phyloP scores from a whole-genome alignment of 2,888 invertebrate species.

The Cheilosia urbana region DNA sequence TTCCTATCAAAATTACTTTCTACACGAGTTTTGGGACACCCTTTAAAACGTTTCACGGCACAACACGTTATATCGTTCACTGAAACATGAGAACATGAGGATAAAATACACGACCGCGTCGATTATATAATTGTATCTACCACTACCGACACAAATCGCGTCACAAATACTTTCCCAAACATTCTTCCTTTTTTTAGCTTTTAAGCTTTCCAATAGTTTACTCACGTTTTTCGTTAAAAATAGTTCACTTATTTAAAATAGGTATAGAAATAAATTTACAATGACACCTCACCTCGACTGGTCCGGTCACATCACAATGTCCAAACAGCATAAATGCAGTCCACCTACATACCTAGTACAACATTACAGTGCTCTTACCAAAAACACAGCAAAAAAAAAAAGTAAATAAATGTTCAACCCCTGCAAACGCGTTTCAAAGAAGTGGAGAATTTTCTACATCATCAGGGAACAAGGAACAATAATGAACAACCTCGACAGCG shows the following conservation, averaged over 20 bases:
- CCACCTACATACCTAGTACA: slow-evolving; percentile 8
- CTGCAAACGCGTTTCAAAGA: slow-evolving; percentile 1
- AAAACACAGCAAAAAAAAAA: slow-evolving; percentile 23
- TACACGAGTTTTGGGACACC: too few relatives aligned
- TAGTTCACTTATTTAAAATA: background rate
- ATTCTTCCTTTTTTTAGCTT: too few relatives aligned
- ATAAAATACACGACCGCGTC: too few relatives aligned
- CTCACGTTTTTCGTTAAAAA: background rate
- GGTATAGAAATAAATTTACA: background rate
- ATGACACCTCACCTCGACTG: slow-evolving; percentile 45
- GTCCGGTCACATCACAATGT: slow-evolving; percentile 40
- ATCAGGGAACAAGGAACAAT: slow-evolving; percentile 59
- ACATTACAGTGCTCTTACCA: slow-evolving; percentile 48
- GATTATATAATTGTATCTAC: too few relatives aligned
- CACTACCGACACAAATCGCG: too few relatives aligned
- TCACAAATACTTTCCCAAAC: too few relatives aligned
- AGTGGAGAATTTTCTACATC: slow-evolving; percentile 25
- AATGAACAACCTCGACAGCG: slow-evolving; percentile 55
- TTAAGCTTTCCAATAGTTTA: background rate
- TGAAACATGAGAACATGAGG: too few relatives aligned
- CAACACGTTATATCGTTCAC: too few relatives aligned
- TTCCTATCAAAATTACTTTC: too few relatives aligned
- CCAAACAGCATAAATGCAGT: slow-evolving; percentile 26
- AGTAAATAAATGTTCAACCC: slow-evolving; percentile 26
- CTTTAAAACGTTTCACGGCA: too few relatives aligned